Percentiles rank a stretch among this genome's conserved stretches.
Evolutionary conservation across 2,888 invertebrate genomes (phyloP).

Genomic region (Aphrophora alni): DNA sequence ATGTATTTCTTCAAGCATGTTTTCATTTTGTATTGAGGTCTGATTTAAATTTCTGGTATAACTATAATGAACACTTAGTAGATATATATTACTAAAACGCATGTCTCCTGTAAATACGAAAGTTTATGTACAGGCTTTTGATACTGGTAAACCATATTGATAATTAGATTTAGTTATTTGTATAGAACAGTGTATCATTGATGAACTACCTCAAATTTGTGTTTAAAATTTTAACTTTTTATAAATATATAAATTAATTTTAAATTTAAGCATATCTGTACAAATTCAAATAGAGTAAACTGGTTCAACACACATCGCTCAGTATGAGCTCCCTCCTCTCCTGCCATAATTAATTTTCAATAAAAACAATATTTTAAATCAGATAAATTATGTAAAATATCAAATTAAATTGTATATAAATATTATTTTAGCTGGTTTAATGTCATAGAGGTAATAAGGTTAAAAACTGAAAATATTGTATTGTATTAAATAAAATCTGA

Average conservation of each 20-base stretch:
- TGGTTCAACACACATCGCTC: neutral
- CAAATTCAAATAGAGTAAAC: neutral
- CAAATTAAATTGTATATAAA: slow-evolving; percentile 6
- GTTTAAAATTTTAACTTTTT: neutral
- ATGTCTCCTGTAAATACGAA: neutral
- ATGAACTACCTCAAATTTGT: neutral
- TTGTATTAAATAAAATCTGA: slow-evolving; percentile 4
- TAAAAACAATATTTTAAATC: neutral
- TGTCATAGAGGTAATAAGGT: slow-evolving; percentile 9
- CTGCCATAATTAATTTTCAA: neutral
- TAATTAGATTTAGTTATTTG: neutral
- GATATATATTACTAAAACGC: no score
- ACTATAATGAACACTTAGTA: no score
- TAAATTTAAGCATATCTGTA: neutral
- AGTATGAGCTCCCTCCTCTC: neutral
- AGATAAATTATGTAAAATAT: neutral
- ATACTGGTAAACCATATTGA: neutral
- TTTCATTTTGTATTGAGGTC: no score
- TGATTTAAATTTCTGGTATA: no score
- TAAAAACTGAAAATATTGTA: neutral
- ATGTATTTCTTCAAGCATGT: no score
- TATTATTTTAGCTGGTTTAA: slow-evolving; percentile 6
- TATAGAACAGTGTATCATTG: neutral
- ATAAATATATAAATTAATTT: neutral
- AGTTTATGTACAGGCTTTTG: neutral